Evolutionary conservation across 2,888 invertebrate genomes (phyloP).

Genomic region (Hemistola chrysoprasaria): DNA sequence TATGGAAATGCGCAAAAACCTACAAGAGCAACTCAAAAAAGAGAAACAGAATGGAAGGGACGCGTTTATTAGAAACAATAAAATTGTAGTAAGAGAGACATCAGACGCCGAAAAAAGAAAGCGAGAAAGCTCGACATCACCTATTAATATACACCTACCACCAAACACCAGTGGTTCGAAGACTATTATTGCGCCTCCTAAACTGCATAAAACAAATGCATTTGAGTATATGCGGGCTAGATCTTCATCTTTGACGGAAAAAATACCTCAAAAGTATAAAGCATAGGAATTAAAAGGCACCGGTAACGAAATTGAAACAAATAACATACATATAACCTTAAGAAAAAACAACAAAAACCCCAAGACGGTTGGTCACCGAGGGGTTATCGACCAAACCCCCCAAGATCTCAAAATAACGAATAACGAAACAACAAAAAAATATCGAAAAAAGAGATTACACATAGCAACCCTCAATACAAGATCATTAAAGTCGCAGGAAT

Average conservation of each 20-base stretch:
- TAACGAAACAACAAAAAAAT: conserved; percentile 2
- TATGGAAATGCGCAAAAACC: conserved; percentile 10
- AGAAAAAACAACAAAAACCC: conserved; percentile 5
- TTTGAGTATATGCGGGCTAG: conserved; percentile 15
- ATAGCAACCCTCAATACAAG: conserved; percentile 17
- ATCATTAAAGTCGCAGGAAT: conserved; percentile 12
- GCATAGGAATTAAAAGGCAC: conserved; percentile 17
- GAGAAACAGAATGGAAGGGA: conserved; percentile 18
- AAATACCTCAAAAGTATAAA: conserved; percentile 7
- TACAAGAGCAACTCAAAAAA: conserved; percentile 12
- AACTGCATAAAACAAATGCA: conserved; percentile 16
- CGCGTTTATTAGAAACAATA: conserved; percentile 16
- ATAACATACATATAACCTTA: not conserved
- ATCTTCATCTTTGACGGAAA: conserved; percentile 9
- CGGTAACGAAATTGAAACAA: conserved; percentile 7
- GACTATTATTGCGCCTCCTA: conserved; percentile 10
- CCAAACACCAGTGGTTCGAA: not conserved
- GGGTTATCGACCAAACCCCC: conserved; percentile 21
- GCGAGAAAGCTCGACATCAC: conserved; percentile 11
- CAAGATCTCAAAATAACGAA: conserved; percentile 2
- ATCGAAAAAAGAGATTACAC: not conserved
- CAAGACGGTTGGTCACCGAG: conserved; percentile 24
- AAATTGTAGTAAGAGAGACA: conserved; percentile 7
- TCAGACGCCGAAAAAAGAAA: conserved; percentile 14
- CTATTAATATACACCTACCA: conserved; percentile 1